Evolutionary conservation across 2,888 invertebrate genomes (phyloP), one percentile per base, ranked within the genome.

Genomic region (Corbicula japonica): DNA sequence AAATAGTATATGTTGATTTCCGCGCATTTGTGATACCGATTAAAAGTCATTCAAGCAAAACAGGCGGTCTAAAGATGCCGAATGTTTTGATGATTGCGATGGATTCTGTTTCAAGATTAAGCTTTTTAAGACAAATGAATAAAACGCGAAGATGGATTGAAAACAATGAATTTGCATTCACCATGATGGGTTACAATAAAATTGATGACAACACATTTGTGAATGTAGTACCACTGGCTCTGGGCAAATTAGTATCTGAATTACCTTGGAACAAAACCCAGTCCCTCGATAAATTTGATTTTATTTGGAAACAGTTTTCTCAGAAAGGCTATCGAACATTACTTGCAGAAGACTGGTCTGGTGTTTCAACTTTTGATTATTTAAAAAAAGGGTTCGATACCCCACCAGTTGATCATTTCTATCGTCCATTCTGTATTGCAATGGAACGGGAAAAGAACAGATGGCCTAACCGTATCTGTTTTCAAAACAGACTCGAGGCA

Each of bases 131-230:
- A 66, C 96, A 97, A 87, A 96, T 98, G 96, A 96, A 96, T 0
- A 95, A 95, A 89, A 97, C 83, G 81, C 86, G 87, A 12, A 92
- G 94, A 2, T 95, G 94, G 85, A 94, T 97, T 62, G 94, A 95
- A 72, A 98, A 0, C 95, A 97, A 87, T 94, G 97, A 76, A 97
- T 97, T 93, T 96, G 97, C 86, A 95, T 96, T 81, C 95, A 97
- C 97, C 91, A 94, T 98, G 91, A 93, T 96, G 84, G 98, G 98
- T 8, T 98, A 97, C 93, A 98, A 97, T 91, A 98, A 98, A 95
- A 96, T 98, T 10, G 98, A 96, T 4, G 98, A 98, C 93, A 98
- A 98, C 93, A 98, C 98, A 0, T 98, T 97, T 92, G 73, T 85
- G 10, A 98, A 98, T 93, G 92, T 98, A 78, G 95, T 97, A 8